Evolutionary conservation across 2,888 invertebrate species (phyloP).

Genomic region (Coenonympha glycerion): DNA sequence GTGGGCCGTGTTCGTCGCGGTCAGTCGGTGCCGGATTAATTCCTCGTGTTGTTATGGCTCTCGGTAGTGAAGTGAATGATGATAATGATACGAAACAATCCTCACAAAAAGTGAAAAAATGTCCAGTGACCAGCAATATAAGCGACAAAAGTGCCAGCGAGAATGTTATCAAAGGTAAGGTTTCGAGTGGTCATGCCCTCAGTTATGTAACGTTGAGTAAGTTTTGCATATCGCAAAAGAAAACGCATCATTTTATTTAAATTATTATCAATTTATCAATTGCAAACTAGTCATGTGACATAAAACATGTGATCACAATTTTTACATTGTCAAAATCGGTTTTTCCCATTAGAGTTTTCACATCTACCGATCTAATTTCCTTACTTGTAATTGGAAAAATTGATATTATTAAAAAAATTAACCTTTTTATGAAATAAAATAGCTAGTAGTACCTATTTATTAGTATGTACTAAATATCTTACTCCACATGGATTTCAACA

Average conservation of each 20-base stretch:
- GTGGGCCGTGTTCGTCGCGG: constrained; percentile 70
- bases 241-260: constrained; percentile 35
- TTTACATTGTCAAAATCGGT: constrained; percentile 10
- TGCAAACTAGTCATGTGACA: constrained; percentile 56
- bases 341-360: background rate
- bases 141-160: constrained; percentile 61
- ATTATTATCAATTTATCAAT: constrained; percentile 27
- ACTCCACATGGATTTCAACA: background rate
- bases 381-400: constrained; percentile 1
- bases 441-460: background rate
- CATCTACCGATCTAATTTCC: background rate
- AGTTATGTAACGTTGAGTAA: constrained; percentile 69
- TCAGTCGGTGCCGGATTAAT: constrained; percentile 68
- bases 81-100: constrained; percentile 68
- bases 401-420: background rate
- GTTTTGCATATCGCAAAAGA: constrained; percentile 42
- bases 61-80: constrained; percentile 76
- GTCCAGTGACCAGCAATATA: constrained; percentile 57
- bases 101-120: constrained; percentile 72
- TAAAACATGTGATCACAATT: constrained; percentile 54
- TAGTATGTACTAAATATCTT: no score
- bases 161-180: constrained; percentile 70
- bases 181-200: constrained; percentile 57
- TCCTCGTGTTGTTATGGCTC: constrained; percentile 77
- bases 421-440: background rate